Base-by-base conservation (phyloP, 1,140 invertebrate species). In the Aphelinus certus region DNA sequence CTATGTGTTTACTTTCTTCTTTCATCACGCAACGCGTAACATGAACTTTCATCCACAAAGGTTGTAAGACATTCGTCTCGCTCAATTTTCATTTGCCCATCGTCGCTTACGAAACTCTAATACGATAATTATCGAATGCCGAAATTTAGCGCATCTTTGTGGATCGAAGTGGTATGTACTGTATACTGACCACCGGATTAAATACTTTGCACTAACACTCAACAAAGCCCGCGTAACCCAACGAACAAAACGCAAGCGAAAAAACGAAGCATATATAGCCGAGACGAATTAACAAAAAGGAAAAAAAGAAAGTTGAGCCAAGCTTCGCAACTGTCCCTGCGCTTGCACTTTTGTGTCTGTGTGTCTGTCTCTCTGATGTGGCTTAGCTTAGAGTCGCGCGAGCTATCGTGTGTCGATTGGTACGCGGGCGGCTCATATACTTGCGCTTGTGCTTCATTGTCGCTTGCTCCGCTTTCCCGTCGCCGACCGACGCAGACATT, bases 401-500 rank as follows among this genome's bases (percentile, higher is more conserved):
- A 7, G 65, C 48, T 70, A 53, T 69, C 61, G 76, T 70, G 72
- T 80, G 71, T 74, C 57, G 58, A 70, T 57, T 45, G 5, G 7
- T 75, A 69, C 61, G 71, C 58, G 56, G 64, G 53, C 70, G 51
- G 42, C 67, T 55, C 64, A 65, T 55, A 73, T 49, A n/a, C 66
- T 26, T 26, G 26, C 26, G 26, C 51, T 67, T 73, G 47, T 69
- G 73, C 66, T 71, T 71, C 10, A 43, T 68, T 70, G 60, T 65
- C 60, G 45, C 66, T 66, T 51, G 56, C 68, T 57, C 51, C 57
- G 64, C 64, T 73, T 73, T 67, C 26, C 47, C 57, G 64, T 48
- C 69, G 48, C 60, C 26, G 26, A 26, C 26, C 26, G 51, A 63
- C 74, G 63, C 82, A 94, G 93, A 94, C 86, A 87, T 94, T 73